phyloP scores from a whole-genome alignment of 2,113 vertebrate species.

The Tetraodon nigroviridis region DNA sequence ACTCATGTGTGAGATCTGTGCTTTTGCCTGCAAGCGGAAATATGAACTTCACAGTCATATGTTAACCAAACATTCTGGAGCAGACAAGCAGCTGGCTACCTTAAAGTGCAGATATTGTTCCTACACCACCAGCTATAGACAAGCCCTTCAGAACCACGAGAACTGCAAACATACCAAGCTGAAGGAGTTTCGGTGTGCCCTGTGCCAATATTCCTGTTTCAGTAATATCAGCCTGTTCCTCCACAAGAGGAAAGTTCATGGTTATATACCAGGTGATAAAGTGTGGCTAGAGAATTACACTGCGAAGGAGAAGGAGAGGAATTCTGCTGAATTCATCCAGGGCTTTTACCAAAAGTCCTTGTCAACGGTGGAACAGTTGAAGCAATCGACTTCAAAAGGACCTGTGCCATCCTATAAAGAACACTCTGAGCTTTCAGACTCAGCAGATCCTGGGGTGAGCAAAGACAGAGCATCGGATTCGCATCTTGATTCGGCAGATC shows the following conservation, averaged over 20 bases:
- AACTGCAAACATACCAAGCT: slow-evolving; percentile 94
- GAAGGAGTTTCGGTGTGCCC: slow-evolving; percentile 84
- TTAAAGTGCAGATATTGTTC: slow-evolving; percentile 89
- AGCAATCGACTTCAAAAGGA: slow-evolving; percentile 4
- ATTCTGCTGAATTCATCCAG: slow-evolving; percentile 41
- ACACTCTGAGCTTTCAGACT: not conserved
- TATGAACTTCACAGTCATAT: slow-evolving; percentile 92
- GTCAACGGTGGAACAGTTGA: not conserved
- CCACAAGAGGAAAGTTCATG: slow-evolving; percentile 92
- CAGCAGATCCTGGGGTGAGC: not conserved
- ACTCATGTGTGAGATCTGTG: slow-evolving; percentile 93
- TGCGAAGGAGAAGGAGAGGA: slow-evolving; percentile 79
- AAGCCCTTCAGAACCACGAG: slow-evolving; percentile 90
- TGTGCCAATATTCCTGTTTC: slow-evolving; percentile 88
- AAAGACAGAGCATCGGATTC: not conserved
- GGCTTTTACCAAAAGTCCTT: slow-evolving; percentile 50
- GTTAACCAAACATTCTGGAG: slow-evolving; percentile 79
- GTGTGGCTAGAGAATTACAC: slow-evolving; percentile 83
- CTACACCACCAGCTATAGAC: slow-evolving; percentile 89
- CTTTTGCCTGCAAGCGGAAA: slow-evolving; percentile 92
- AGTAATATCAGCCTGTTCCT: slow-evolving; percentile 94
- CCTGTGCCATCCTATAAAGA: slow-evolving; percentile 8
- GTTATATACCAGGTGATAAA: slow-evolving; percentile 88
- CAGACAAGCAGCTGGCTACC: slow-evolving; percentile 66
- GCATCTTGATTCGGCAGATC: slow-evolving; percentile 1